These are phyloP conservation scores for Saguinus imperator DNA, from an alignment of 2,113 vertebrate species.

Conservation along the genomic window DNA sequence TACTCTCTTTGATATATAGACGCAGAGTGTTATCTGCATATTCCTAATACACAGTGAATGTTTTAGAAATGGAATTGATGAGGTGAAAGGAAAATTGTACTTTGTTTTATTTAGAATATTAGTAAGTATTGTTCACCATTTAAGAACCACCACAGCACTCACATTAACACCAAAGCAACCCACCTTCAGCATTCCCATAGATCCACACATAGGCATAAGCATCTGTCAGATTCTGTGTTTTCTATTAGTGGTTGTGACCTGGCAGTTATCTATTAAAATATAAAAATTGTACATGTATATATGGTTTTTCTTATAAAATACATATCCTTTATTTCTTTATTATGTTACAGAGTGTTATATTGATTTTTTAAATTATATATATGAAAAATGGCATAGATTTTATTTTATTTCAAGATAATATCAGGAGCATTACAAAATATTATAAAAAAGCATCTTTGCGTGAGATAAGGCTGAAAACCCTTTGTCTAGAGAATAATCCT, in stretches of 20 bases:
- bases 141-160: neutral
- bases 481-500: neutral
- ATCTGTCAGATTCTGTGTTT: neutral
- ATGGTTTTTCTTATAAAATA: neutral
- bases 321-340: neutral
- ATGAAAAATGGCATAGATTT: neutral
- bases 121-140: neutral
- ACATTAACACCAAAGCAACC: neutral
- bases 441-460: neutral
- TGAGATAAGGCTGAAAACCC: neutral
- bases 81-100: neutral
- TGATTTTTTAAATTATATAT: neutral
- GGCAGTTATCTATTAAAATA: neutral
- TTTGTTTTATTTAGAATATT: neutral
- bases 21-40: neutral
- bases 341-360: neutral
- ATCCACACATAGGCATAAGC: too few relatives aligned
- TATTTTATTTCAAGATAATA: constrained; percentile 7
- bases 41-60: neutral
- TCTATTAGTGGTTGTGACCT: too few relatives aligned
- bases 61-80: neutral
- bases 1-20: neutral
- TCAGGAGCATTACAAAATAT: neutral
- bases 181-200: neutral
- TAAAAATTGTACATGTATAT: neutral